Percentiles rank a stretch among this genome's conserved stretches.
phyloP scores from a whole-genome alignment of 92 coral and sea anemone genomes.

The Phenganax subtilis region DNA sequence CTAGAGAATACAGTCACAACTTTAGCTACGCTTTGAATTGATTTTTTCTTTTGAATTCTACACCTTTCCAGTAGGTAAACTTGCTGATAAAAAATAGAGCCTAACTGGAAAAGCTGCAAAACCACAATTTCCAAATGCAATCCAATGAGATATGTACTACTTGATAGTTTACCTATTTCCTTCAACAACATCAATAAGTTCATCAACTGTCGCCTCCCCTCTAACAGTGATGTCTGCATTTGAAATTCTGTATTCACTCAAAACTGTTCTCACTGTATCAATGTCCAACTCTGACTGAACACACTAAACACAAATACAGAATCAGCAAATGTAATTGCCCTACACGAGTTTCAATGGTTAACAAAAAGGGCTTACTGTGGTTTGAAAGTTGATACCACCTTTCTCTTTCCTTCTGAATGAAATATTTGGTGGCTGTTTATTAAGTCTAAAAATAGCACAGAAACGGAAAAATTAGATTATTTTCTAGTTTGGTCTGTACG shows the following conservation, averaged over 20 bases:
- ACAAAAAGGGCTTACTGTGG: conserved; percentile 61
- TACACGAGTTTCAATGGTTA: background rate
- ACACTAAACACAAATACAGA: conserved; percentile 55
- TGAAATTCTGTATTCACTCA: conserved; percentile 86
- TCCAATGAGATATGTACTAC: background rate
- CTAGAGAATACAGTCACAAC: conserved; percentile 40
- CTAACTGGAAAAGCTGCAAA: too few relatives aligned
- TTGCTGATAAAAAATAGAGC: background rate
- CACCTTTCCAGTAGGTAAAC: background rate
- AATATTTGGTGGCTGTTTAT: conserved; percentile 92
- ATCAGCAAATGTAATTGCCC: background rate
- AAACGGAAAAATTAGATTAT: too few relatives aligned
- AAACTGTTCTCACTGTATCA: conserved; percentile 77
- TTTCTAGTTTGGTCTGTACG: background rate
- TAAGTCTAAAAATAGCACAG: conserved; percentile 48
- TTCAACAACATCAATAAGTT: conserved; percentile 90
- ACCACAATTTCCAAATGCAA: too few relatives aligned
- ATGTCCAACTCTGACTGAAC: conserved; percentile 82
- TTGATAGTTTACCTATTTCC: conserved; percentile 75
- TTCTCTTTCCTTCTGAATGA: conserved; percentile 85
- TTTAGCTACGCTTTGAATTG: too few relatives aligned
- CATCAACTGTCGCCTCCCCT: conserved; percentile 91
- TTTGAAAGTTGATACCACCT: conserved; percentile 94
- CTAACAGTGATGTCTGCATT: conserved; percentile 97
- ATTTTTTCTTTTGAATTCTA: background rate